These are phyloP conservation scores for Solen grandis DNA, from an alignment of 1,140 invertebrate genomes.

Conservation along the genomic window DNA sequence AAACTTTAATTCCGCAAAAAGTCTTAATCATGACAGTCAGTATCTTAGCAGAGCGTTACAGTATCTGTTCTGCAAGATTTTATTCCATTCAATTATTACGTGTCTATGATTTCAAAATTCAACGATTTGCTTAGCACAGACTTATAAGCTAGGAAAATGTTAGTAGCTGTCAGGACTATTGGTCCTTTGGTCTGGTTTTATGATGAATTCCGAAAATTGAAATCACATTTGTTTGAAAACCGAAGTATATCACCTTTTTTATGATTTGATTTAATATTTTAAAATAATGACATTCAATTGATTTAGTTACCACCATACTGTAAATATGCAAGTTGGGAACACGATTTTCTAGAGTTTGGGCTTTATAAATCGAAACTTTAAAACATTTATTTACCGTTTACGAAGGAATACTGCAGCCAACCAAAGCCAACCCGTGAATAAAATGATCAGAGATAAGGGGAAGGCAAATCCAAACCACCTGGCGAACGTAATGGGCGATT, in stretches of 20 bases:
- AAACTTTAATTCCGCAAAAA: too few relatives aligned
- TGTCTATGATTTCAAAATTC: too few relatives aligned
- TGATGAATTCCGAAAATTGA: neutral
- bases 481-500: slow-evolving; percentile 72
- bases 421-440: slow-evolving; percentile 74
- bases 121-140: too few relatives aligned
- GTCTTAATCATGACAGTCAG: too few relatives aligned
- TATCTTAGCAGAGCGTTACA: too few relatives aligned
- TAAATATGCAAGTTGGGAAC: neutral
- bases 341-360: too few relatives aligned
- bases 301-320: neutral
- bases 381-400: slow-evolving; percentile 40
- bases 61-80: too few relatives aligned
- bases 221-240: neutral
- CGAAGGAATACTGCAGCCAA: slow-evolving; percentile 70
- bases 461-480: slow-evolving; percentile 79
- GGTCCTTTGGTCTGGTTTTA: too few relatives aligned
- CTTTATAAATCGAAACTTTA: neutral
- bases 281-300: neutral
- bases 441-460: slow-evolving; percentile 71
- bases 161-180: too few relatives aligned
- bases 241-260: neutral
- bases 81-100: too few relatives aligned
- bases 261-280: neutral
- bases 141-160: too few relatives aligned